Evolutionary conservation across 2,797 vertebrate genomes (phyloP), one percentile per base, ranked within the genome.

Genomic region (Lycodopsis pacificus): DNA sequence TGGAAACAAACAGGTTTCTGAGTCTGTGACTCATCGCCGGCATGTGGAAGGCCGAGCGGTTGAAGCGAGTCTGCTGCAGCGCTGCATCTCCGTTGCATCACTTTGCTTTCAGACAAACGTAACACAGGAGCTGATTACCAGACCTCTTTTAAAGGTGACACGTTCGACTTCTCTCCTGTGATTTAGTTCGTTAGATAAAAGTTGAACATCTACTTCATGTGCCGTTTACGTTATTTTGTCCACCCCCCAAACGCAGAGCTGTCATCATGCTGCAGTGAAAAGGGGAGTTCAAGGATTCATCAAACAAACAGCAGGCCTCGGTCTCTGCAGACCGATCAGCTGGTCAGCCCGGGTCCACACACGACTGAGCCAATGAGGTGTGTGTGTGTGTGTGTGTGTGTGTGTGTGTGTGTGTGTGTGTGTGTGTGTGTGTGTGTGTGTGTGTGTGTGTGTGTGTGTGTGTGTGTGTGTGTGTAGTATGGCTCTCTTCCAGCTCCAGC

Each of bases 251-350:
- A 40, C 38, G 12, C 71, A 51, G 63, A 69, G 67, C 79, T 82
- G 79, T 65, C 85, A 58, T 49, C 54, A 57, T 46, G 71, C 86
- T 71, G 84, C 75, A 57, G 86, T 56, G 70, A 71, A 17, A 88
- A 89, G 87, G 85, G 71, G 78, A 87, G 86, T 91, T 91, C 86
- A 92, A 91, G 90, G 89, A 88, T 92, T 88, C 74, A 73, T 90
- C 81, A 86, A 72, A 80, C 70, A 58, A 81, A 77, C 84, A 91
- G 86, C 86, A 71, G 86, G 86, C 27, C 70, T 46, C 40, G 54
- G 74, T 85, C 65, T 87, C 80, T 80, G 69, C 81, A 80, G 86
- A 89, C 65, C 25, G 73, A 80, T 81, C 76, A 65, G 74, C 62
- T 73, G 71, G 79, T 78, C 90, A 42, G 46, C 73, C 71, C 34